These are phyloP conservation scores for Cyprinodon tularosa DNA, from an alignment of 2,113 vertebrate species.

Conservation along the genomic window DNA sequence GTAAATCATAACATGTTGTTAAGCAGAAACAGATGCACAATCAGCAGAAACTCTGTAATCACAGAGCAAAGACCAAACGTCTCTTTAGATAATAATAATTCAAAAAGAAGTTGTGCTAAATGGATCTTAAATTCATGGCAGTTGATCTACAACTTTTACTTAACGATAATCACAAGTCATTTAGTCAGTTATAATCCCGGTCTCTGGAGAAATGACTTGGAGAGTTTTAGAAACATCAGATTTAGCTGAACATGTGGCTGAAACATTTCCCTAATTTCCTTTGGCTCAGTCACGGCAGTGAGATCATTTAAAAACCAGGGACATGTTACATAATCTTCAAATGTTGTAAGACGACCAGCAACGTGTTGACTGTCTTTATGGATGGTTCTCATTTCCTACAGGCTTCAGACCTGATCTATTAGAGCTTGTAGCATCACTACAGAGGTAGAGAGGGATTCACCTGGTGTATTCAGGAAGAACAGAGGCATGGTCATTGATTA, in stretches of 20 bases:
- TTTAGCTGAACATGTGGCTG: constrained; percentile 19
- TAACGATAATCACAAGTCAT: not conserved
- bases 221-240: not conserved
- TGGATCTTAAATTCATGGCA: not conserved
- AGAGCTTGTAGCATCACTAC: not conserved
- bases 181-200: not conserved
- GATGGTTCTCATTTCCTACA: not conserved
- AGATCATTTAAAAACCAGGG: constrained; percentile 43
- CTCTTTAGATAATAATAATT: not conserved
- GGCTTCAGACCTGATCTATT: not conserved
- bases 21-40: constrained; percentile 31
- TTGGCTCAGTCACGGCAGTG: constrained; percentile 30
- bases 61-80: not conserved
- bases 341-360: constrained; percentile 6
- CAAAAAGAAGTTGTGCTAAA: too few relatives aligned
- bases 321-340: constrained; percentile 28
- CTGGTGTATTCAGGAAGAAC: constrained; percentile 89
- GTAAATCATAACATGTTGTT: constrained; percentile 16
- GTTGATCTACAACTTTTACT: not conserved
- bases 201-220: not conserved
- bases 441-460: constrained; percentile 62
- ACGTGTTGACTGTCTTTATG: constrained; percentile 27
- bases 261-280: constrained; percentile 33
- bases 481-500: constrained; percentile 83
- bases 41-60: constrained; percentile 40